phyloP scores from a whole-genome alignment of 1,140 invertebrate genomes.

The Glossosoma conforme region DNA sequence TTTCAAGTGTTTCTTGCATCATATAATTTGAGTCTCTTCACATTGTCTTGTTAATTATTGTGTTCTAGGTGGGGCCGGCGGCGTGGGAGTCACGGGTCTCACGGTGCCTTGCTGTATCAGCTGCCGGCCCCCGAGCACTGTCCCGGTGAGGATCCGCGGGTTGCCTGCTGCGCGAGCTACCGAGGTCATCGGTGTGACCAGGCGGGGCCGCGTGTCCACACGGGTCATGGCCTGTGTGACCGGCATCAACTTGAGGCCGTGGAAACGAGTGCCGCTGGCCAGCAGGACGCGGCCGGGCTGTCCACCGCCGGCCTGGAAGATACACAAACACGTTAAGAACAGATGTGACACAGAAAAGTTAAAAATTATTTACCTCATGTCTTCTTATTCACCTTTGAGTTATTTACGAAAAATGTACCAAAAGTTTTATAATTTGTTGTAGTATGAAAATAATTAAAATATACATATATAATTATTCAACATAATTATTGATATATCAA shows the following conservation, averaged over 20 bases:
- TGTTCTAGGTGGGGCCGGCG: too few relatives aligned
- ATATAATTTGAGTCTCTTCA: too few relatives aligned
- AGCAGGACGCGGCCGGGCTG: constrained; percentile 19
- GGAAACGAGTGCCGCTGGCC: constrained; percentile 23
- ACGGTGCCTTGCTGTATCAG: too few relatives aligned
- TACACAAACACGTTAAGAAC: neutral
- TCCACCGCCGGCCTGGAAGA: neutral
- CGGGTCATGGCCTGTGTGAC: constrained; percentile 25
- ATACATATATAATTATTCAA: too few relatives aligned
- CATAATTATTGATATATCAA: too few relatives aligned
- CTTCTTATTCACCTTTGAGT: neutral
- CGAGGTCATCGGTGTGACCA: neutral
- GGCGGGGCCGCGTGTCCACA: constrained; percentile 4
- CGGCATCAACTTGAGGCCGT: constrained; percentile 26
- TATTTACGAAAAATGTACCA: neutral
- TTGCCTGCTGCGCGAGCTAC: neutral
- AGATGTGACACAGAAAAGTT: neutral
- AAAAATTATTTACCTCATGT: neutral
- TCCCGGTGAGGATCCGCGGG: too few relatives aligned
- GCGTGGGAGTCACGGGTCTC: too few relatives aligned
- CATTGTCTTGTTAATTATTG: neutral
- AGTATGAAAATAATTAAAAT: neutral
- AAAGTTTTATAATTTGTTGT: neutral
- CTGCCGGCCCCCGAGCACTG: too few relatives aligned
- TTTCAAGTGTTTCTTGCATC: too few relatives aligned